These are phyloP conservation scores for Nanorana parkeri DNA, from an alignment of 2,113 vertebrate genomes.

Conservation along the genomic window DNA sequence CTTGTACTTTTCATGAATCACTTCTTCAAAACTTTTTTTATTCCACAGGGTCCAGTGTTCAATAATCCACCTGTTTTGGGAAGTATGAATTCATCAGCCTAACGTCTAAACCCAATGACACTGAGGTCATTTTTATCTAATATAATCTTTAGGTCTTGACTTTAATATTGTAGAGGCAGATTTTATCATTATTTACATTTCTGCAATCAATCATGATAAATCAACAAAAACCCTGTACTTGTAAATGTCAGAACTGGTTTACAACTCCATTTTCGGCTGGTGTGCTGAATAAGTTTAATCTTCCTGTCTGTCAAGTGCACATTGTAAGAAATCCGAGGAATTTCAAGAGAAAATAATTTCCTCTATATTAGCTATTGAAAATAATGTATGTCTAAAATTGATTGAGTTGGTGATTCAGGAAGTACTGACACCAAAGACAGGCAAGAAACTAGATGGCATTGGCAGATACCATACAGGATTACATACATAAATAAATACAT, in stretches of 20 bases:
- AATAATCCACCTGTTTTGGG: constrained; percentile 31
- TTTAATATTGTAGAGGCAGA: constrained; percentile 39
- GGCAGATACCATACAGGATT: no score
- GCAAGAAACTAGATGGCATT: no score
- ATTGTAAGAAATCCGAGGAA: background rate
- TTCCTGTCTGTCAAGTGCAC: background rate
- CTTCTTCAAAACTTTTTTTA: constrained; percentile 17
- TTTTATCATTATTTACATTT: constrained; percentile 46
- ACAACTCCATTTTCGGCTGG: constrained; percentile 22
- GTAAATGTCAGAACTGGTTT: constrained; percentile 40
- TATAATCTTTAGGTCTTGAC: constrained; percentile 30
- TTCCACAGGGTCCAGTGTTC: background rate
- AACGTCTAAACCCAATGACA: constrained; percentile 38
- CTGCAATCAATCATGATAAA: constrained; percentile 43
- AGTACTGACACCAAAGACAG: no score
- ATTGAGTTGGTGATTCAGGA: no score
- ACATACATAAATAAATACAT: no score
- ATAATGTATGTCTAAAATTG: no score
- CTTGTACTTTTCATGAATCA: constrained; percentile 11
- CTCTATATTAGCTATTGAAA: no score
- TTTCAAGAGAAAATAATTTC: no score
- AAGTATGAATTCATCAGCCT: constrained; percentile 37
- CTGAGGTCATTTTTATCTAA: constrained; percentile 47
- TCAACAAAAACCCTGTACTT: constrained; percentile 38
- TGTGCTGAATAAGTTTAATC: background rate